Evolutionary conservation across 2,888 invertebrate species (phyloP).

Genomic region (Erpobdella octoculata): DNA sequence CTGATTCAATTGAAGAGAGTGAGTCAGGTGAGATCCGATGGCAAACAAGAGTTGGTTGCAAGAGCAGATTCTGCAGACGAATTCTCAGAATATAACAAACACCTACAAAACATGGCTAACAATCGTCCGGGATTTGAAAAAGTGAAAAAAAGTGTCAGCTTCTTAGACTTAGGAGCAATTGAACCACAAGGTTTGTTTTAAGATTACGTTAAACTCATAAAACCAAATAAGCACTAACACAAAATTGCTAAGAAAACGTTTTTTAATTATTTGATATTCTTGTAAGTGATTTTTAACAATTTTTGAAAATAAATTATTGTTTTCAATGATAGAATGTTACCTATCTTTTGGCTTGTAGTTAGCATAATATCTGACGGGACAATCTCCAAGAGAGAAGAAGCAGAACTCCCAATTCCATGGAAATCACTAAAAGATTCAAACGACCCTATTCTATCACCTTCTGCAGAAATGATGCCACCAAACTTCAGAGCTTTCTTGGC

Average conservation of each 20-base stretch:
- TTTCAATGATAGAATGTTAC: not conserved
- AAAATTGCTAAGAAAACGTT: not conserved
- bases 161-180: slow-evolving; percentile 2
- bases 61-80: too few relatives aligned
- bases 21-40: slow-evolving; percentile 18
- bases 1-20: not conserved
- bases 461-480: slow-evolving; percentile 3
- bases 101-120: not conserved
- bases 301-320: not conserved
- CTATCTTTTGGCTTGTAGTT: too few relatives aligned
- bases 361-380: not conserved
- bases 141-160: slow-evolving; percentile 15
- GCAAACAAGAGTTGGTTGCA: not conserved
- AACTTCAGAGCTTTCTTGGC: slow-evolving; percentile 7
- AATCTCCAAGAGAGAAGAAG: not conserved
- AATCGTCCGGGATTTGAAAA: not conserved
- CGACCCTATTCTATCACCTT: slow-evolving; percentile 4
- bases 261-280: too few relatives aligned
- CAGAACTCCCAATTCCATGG: slow-evolving; percentile 16
- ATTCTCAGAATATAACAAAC: not conserved
- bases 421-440: not conserved
- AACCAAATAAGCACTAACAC: too few relatives aligned
- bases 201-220: too few relatives aligned
- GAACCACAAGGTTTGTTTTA: slow-evolving; percentile 3
- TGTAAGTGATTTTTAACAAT: not conserved